phyloP scores from a whole-genome alignment of 2,797 vertebrate genomes.

The Myripristis murdjan region DNA sequence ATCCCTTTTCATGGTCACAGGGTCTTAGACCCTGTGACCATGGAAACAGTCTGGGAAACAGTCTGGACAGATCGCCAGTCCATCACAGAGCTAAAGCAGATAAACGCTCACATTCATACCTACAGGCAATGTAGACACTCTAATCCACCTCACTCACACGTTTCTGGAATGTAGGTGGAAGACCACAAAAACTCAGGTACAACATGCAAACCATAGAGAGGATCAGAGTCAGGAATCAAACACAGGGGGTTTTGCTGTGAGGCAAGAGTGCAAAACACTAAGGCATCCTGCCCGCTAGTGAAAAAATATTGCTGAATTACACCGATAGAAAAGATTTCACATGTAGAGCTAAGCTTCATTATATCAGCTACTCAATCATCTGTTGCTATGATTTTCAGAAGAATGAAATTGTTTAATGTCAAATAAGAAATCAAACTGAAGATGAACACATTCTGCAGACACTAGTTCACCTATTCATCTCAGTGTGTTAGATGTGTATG shows the following conservation, averaged over 20 bases:
- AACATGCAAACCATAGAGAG: conserved; percentile 8
- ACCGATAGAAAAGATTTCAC: conserved; percentile 31
- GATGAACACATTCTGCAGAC: conserved; percentile 10
- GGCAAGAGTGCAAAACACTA: not conserved
- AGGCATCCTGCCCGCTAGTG: conserved; percentile 6
- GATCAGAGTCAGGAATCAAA: conserved; percentile 17
- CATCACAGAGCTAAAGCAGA: conserved; percentile 4
- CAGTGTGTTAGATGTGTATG: conserved; percentile 21
- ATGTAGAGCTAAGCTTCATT: conserved; percentile 15
- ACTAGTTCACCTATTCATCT: conserved; percentile 19
- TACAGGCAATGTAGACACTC: not conserved
- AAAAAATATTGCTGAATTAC: conserved; percentile 30
- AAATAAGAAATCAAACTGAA: not conserved
- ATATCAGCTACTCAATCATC: not conserved
- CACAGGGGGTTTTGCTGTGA: conserved; percentile 14
- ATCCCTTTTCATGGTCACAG: no score
- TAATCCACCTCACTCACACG: not conserved
- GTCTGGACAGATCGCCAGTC: not conserved
- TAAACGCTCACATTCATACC: conserved; percentile 27
- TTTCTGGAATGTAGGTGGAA: conserved; percentile 14
- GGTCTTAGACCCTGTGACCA: not conserved
- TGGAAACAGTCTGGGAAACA: conserved; percentile 8
- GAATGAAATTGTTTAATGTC: conserved; percentile 19
- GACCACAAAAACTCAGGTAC: not conserved
- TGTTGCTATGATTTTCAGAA: conserved; percentile 11